Conservation (phyloP, 2,888 invertebrate species). For the Corbicula japonica region DNA sequence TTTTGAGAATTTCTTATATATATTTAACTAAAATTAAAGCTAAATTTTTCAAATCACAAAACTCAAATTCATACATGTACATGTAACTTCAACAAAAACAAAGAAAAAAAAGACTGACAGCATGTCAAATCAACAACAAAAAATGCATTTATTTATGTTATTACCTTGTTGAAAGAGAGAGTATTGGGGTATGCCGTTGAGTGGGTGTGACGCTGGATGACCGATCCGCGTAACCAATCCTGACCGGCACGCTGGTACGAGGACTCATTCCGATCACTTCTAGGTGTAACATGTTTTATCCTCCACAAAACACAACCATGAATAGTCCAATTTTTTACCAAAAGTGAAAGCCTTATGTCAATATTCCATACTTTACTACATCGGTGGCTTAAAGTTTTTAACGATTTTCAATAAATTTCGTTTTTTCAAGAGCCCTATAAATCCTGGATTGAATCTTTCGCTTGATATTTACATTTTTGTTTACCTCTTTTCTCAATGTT, state of each 20-base stretch:
- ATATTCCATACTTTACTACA: too few species aligned
- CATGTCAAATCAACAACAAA: too few species aligned
- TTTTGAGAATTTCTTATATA: too few species aligned
- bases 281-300: slow-evolving; percentile 62
- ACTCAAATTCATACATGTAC: too few species aligned
- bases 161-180: slow-evolving; percentile 63
- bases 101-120: too few species aligned
- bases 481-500: slow-evolving; percentile 27
- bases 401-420: slow-evolving; percentile 31
- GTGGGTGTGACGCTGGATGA: slow-evolving; percentile 62
- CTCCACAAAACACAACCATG: neutral
- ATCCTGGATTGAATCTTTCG: slow-evolving; percentile 32
- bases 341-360: too few species aligned
- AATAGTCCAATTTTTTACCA: slow-evolving; percentile 11
- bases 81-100: too few species aligned
- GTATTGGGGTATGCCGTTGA: slow-evolving; percentile 56
- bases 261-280: slow-evolving; percentile 71
- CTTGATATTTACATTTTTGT: slow-evolving; percentile 37
- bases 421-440: slow-evolving; percentile 21
- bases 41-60: too few species aligned
- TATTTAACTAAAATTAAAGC: too few species aligned
- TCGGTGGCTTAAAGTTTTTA: slow-evolving; percentile 12
- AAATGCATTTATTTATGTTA: too few species aligned
- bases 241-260: slow-evolving; percentile 59
- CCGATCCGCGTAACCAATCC: slow-evolving; percentile 65